Base-by-base conservation (phyloP, 2,113 vertebrate genomes). In the Tyrannus savana region DNA sequence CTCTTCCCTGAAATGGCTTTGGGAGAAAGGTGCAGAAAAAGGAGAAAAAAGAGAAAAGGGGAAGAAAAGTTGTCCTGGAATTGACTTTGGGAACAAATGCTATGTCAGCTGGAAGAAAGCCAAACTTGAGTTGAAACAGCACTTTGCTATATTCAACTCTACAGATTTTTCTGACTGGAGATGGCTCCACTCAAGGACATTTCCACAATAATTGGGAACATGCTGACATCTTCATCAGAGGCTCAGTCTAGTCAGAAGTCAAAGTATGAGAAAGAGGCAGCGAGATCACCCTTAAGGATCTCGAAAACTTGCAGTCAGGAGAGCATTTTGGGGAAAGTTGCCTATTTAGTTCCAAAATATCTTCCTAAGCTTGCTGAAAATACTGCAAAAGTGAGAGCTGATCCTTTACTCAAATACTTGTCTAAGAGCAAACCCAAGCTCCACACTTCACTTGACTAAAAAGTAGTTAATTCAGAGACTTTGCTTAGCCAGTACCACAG, bases 1-100 rank as follows among this genome's bases (percentile, higher is more conserved):
- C 39, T 90, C 59, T 86, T 77, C 33, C 30, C 35, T 78, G 47
- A 95, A 87, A 86, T n/a, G 66, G 66, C 35, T 96, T 71, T 4
- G 11, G 19, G 33, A 60, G 21, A 62, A 81, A 81, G 50, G 33
- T 92, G n/a, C 14, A 41, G 44, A 58, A 19, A 81, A 89, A 89
- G 37, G 6, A 50, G 5, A 21, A 68, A 75, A 83, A 74, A 64
- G 18, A 72, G 16, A 30, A 21, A 63, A 12, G 2, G 3, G 4
- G 1, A 6, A 25, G 41, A 46, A 52, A 35, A 79, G 19, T 7
- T 75, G 59, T 77, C 63, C 83, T 87, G 77, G 46, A 92, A 72
- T 23, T 91, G 58, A 95, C 73, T 94, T 95, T 58, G 77, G 24
- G 81, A 93, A 94, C 66, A 92, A 95, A 89, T 87, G 94, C 84